Base-by-base conservation (phyloP, 1,140 invertebrate genomes). In the Drosophila pseudoananassae region DNA sequence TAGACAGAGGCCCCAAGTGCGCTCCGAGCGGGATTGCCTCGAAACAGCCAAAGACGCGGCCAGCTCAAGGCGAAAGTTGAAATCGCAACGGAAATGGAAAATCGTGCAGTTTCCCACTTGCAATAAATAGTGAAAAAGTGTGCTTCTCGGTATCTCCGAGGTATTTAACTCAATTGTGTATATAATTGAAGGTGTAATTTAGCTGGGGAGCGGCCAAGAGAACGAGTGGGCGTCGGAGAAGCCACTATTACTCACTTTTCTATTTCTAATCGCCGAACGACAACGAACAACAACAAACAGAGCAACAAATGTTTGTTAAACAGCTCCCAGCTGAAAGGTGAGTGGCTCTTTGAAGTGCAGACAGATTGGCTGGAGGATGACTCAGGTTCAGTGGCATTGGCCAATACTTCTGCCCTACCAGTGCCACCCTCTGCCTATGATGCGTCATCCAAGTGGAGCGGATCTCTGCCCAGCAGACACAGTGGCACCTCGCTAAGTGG, bases 221-320 rank as follows among this genome's bases (percentile, higher is more conserved):
- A 33, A 55, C 63, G 43, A 38, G 25, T 36, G 14, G 9, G n/a
- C 14, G 8, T 12, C 7, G 4, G 20, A 68, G 38, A 63, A 17
- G 15, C 15, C 3, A 38, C 50, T 47, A 56, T 70, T 70, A 70
- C 50, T 69, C 66, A 70, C 58, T 49, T 15, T 31, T 69, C 66
- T 70, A 69, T 69, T 69, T 56, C 33, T 55, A 29, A 20, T 38
- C 31, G 50, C 57, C 64, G 47, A 76, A 61, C 57, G 47, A 65
- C 55, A 51, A 51, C 59, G 31, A 82, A 64, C 75, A 60, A 55
- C 57, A 74, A 55, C 76, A 63, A 80, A 59, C 60, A 63, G 43
- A 75, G 60, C 82, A 87, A 87, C 82, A 87, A 87, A 87, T 87
- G 82, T 78, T 87, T 82, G 83, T 66, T 58, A 58, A 75, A 72